Evolutionary conservation across 2,888 invertebrate species (phyloP).

Genomic region (Fissipunctia ypsillon): DNA sequence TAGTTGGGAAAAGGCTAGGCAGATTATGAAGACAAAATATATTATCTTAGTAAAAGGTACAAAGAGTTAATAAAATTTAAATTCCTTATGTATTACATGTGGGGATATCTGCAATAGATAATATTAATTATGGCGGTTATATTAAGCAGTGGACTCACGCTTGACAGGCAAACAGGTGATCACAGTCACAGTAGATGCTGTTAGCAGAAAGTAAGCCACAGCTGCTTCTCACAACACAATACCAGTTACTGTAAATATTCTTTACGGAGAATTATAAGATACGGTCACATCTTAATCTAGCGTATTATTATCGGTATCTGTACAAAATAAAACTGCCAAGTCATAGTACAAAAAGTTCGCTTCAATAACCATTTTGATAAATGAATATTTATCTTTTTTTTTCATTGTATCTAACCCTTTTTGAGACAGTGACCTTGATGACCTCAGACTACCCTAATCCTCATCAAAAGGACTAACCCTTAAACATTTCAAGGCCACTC

Average conservation of each 20-base stretch:
- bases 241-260: background rate
- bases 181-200: no score
- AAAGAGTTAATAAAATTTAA: no score
- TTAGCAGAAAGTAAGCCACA: background rate
- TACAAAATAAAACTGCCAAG: background rate
- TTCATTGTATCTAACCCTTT: slow-evolving; percentile 39
- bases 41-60: no score
- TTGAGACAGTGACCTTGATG: slow-evolving; percentile 38
- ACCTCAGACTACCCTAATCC: slow-evolving; percentile 46
- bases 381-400: slow-evolving; percentile 32
- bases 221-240: background rate
- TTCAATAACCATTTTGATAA: background rate
- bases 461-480: slow-evolving; percentile 48
- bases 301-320: slow-evolving; percentile 10
- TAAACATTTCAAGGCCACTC: slow-evolving; percentile 59
- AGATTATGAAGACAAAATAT: no score
- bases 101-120: no score
- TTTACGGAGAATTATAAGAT: background rate
- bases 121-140: no score
- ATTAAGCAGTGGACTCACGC: no score
- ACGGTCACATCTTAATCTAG: background rate
- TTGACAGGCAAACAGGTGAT: background rate
- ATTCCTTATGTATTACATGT: no score
- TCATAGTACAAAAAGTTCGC: background rate
- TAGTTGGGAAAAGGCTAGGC: no score